Percentiles rank a stretch among this genome's conserved stretches.
These are phyloP conservation scores for Coelopa pilipes DNA, from an alignment of 2,888 invertebrate genomes.

Conservation along the genomic window DNA sequence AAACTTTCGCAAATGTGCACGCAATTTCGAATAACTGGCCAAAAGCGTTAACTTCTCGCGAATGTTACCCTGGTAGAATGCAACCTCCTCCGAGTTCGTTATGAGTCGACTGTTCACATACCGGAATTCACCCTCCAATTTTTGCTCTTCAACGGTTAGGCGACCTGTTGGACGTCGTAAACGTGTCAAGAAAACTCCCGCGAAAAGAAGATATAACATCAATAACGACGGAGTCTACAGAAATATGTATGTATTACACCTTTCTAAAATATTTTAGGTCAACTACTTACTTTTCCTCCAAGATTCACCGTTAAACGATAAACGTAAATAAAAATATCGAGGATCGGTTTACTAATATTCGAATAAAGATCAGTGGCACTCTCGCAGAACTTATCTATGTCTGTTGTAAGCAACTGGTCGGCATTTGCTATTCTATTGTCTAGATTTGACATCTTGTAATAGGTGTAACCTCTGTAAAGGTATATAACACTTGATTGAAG, in stretches of 20 bases:
- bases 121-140: conserved; percentile 97
- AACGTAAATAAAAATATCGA: conserved; percentile 95
- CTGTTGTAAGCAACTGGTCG: conserved; percentile 94
- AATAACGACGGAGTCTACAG: conserved; percentile 85
- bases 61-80: conserved; percentile 81
- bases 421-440: conserved; percentile 96
- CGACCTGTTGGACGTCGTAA: conserved; percentile 86
- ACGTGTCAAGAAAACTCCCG: conserved; percentile 88
- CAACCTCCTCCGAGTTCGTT: conserved; percentile 92
- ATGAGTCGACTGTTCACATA: conserved; percentile 96
- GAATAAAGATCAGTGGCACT: conserved; percentile 95
- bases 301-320: conserved; percentile 87
- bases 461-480: conserved; percentile 84
- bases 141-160: conserved; percentile 94
- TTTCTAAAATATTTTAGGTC: not conserved
- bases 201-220: conserved; percentile 86
- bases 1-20: conserved; percentile 85
- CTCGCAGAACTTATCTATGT: conserved; percentile 97
- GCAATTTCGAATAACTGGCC: conserved; percentile 89
- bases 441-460: conserved; percentile 95
- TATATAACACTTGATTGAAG: conserved; percentile 12
- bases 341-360: conserved; percentile 92
- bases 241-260: not conserved
- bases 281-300: conserved; percentile 75
- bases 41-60: conserved; percentile 89